Conservation (phyloP, 2,797 vertebrate genomes). For the Neosilurus hyrtlii region DNA sequence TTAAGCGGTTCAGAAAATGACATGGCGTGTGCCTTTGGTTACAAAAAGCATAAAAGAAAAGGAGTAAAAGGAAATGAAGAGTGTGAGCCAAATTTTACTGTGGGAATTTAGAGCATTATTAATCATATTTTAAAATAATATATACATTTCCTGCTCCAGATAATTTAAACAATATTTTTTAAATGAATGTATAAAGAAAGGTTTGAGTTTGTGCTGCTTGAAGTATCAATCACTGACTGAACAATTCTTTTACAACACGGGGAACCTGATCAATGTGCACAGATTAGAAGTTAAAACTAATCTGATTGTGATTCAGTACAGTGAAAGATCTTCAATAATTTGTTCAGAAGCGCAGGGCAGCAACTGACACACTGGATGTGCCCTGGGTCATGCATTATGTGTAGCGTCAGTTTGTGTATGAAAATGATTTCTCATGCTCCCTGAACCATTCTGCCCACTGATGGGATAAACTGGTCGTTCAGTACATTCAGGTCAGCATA, state of each 20-base stretch:
- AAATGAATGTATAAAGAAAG: background rate
- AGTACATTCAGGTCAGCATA: too few relatives aligned
- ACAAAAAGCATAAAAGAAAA: too few relatives aligned
- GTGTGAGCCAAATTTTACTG: too few relatives aligned
- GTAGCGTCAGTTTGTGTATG: background rate
- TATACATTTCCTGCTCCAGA: background rate
- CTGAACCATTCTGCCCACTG: too few relatives aligned
- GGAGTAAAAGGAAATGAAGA: too few relatives aligned
- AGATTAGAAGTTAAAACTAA: constrained; percentile 1
- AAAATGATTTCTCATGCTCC: too few relatives aligned
- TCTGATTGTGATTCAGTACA: background rate
- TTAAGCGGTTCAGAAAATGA: too few relatives aligned
- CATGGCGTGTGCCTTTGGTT: too few relatives aligned
- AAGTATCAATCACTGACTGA: background rate
- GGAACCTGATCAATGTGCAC: constrained; percentile 3
- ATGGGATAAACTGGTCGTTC: too few relatives aligned
- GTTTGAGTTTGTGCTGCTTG: background rate
- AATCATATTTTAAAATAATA: background rate
- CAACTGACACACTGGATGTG: background rate
- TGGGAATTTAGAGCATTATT: too few relatives aligned
- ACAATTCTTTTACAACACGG: background rate
- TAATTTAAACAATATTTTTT: background rate
- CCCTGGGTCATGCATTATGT: background rate
- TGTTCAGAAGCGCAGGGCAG: background rate
- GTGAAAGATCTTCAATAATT: background rate